A percentile compares a stretch with the other conserved stretches of the same genome.
Evolutionary conservation across 2,113 vertebrate species (phyloP).

Genomic region (Tyto alba): DNA sequence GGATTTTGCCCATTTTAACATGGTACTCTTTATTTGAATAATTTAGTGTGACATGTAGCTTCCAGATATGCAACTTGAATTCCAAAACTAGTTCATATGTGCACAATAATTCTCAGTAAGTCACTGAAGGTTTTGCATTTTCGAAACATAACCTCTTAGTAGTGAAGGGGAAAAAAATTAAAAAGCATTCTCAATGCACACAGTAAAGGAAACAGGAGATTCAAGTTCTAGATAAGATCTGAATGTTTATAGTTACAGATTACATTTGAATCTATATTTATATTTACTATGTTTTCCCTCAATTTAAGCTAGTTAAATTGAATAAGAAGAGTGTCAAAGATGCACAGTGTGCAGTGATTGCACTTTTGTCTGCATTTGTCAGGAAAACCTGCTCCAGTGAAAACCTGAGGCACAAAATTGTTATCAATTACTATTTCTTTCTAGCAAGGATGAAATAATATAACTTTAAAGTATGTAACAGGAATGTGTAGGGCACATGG

Average conservation of each 20-base stretch:
- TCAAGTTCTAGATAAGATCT: not conserved
- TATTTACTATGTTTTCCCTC: not conserved
- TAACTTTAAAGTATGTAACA: not conserved
- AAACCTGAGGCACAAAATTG: not conserved
- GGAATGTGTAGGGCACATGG: not conserved
- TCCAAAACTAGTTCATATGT: not conserved
- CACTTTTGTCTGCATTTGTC: not conserved
- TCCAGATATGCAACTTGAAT: not conserved
- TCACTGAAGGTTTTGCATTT: not conserved
- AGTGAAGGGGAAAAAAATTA: not conserved
- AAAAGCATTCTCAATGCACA: not conserved
- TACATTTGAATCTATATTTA: not conserved
- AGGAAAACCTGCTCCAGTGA: not conserved
- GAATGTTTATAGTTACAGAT: not conserved
- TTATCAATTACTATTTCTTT: not conserved
- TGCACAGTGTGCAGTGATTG: not conserved
- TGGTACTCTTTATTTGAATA: not conserved
- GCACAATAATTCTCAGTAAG: not conserved
- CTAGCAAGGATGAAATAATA: not conserved
- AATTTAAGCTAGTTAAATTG: not conserved
- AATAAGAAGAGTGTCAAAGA: not conserved
- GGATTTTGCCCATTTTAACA: not conserved
- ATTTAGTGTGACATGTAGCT: not conserved
- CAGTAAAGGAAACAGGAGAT: not conserved
- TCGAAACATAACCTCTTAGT: not conserved